Base-by-base conservation (phyloP, 2,113 vertebrate genomes). In the Pollachius pollachius region DNA sequence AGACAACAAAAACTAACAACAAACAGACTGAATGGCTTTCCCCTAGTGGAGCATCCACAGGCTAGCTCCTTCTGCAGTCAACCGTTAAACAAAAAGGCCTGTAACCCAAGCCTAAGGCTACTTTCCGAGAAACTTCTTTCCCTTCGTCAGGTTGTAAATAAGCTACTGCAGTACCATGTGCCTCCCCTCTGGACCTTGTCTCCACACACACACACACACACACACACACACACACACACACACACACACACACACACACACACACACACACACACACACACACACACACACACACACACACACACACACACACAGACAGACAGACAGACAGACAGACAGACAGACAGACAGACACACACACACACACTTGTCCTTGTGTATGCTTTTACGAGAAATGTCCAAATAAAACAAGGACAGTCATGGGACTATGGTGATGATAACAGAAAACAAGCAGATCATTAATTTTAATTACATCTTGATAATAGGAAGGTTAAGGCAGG, bases 311-410 rank as follows among this genome's bases (percentile, higher is more conserved):
- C 37, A 41, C 68, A 79, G 61, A 77, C 72, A 81, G n/a, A 23
- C 23, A 23, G 1, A 23, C 21, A 23, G 1, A 23, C 21, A 23
- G 1, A 23, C 21, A 30, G 1, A 30, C 30, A 30, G 1, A 30
- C 82, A 52, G 71, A 80, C 71, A 54, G 3, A 7, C 37, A 41
- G 3, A 41, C 37, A 41, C 37, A 41, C 37, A 41, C 68, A 79
- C 64, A 77, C 72, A 81, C 69, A 48, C 18, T 62, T 17, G n/a
- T 52, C 41, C 41, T 15, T 15, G 63, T 80, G 86, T 84, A 80
- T 64, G 75, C 75, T 79, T 83, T 80, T 27, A 84, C 76, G 37
- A n/a, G 56, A 65, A 66, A 76, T 62, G 63, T 37, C 30, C 21
- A 52, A 70, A 62, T 68, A 81, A 71, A 69, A 62, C 41, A 48